phyloP scores from a whole-genome alignment of 2,113 vertebrate species.

The Zosterops japonicus region DNA sequence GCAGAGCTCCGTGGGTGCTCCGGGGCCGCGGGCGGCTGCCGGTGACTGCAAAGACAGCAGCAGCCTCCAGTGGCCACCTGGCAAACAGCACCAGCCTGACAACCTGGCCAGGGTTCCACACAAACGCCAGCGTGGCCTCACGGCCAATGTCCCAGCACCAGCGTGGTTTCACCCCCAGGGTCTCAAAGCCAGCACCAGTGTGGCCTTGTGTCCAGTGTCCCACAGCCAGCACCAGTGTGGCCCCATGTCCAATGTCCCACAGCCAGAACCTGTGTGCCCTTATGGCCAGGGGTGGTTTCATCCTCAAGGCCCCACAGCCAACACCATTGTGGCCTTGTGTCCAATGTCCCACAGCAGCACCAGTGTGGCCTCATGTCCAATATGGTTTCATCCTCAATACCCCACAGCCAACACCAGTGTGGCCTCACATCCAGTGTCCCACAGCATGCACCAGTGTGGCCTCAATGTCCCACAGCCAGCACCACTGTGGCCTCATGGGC shows the following conservation, averaged over 20 bases:
- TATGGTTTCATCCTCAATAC: accelerated
- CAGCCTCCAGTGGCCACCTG: slow-evolving; percentile 61
- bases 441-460: no score
- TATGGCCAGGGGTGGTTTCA: no score
- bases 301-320: not conserved
- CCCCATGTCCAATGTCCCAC: accelerated
- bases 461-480: accelerated
- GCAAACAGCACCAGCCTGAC: not conserved
- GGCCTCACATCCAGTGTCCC: not conserved
- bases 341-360: no score
- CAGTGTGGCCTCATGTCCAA: not conserved
- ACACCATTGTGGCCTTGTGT: accelerated
- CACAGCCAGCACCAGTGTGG: accelerated
- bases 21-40: not conserved
- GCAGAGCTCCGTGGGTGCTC: not conserved
- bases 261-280: not conserved
- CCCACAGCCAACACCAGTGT: not conserved
- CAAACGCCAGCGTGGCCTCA: accelerated
- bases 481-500: accelerated
- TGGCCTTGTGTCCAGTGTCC: accelerated
- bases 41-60: slow-evolving; percentile 54
- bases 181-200: accelerated
- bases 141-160: not conserved
- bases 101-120: accelerated
- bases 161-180: accelerated